Evolutionary conservation across 2,888 invertebrate species (phyloP).

Genomic region (Gari tellinella): DNA sequence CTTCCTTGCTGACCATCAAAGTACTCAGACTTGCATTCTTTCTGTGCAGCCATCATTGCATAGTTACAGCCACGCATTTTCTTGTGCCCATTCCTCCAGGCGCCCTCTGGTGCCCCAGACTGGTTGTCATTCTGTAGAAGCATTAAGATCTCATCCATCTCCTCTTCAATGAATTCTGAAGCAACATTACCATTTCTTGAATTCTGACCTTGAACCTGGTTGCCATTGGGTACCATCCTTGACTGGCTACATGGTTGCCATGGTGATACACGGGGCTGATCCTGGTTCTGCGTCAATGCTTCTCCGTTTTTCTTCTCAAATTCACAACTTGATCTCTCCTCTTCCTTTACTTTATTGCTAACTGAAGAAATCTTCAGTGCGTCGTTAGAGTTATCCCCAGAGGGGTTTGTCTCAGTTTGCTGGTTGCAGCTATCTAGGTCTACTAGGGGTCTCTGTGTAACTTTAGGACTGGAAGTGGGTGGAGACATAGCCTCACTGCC

Average conservation of each 20-base stretch:
- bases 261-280: slow-evolving; percentile 16
- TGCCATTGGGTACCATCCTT: not conserved
- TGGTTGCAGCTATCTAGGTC: slow-evolving; percentile 41
- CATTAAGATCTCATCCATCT: slow-evolving; percentile 70
- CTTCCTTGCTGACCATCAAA: not conserved
- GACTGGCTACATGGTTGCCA: slow-evolving; percentile 39
- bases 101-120: not conserved
- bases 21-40: slow-evolving; percentile 39
- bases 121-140: slow-evolving; percentile 60
- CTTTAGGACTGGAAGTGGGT: slow-evolving; percentile 43
- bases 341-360: slow-evolving; percentile 31
- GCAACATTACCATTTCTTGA: slow-evolving; percentile 22
- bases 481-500: slow-evolving; percentile 46
- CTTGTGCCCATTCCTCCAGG: slow-evolving; percentile 16
- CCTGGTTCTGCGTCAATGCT: slow-evolving; percentile 25
- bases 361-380: slow-evolving; percentile 49
- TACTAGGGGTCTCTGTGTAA: slow-evolving; percentile 29
- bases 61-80: slow-evolving; percentile 54
- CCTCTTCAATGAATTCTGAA: slow-evolving; percentile 62
- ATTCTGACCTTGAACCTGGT: slow-evolving; percentile 5
- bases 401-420: slow-evolving; percentile 42
- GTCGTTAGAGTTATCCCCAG: slow-evolving; percentile 36
- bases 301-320: slow-evolving; percentile 42
- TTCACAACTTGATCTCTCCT: slow-evolving; percentile 48
- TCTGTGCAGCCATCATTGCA: slow-evolving; percentile 15